Evolutionary conservation across 92 coral and sea anemone genomes (phyloP), one percentile per base, ranked within the genome.

Genomic region (Anthopleura xanthogrammica): DNA sequence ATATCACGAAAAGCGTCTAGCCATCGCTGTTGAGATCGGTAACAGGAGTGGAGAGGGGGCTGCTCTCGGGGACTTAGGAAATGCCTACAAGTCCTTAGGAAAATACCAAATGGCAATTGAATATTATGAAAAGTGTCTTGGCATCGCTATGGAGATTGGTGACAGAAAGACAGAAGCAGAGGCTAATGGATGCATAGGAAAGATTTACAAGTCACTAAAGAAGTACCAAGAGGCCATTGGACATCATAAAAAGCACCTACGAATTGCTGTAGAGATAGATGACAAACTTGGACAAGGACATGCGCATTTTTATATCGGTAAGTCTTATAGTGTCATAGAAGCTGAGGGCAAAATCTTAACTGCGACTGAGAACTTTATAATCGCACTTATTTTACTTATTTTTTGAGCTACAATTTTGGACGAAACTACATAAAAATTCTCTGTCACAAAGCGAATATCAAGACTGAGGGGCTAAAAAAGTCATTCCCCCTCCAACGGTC

Each of bases 101-200:
- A 82, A 72, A 68, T 82, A 72, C 43, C 52, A 82, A 0, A 72
- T 50, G 24, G 79, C 79, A 24, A 71, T 82, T 11, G 66, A 55
- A 73, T 71, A 14, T 17, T 29, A 82, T 48, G 70, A 82, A 57
- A 52, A 72, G 55, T 42, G 16, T 56, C 70, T 52, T 12, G 23
- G 8, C 23, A 48, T 72, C 5, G 76, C 85, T 39, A 42, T 16
- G n/a, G 85, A 82, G 55, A 73, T 36, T 60, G 79, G 72, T 65
- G 70, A 82, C 85, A 82, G n/a, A 57, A 13, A 71, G 12, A 55
- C 7, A 36, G 78, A 82, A 54, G 43, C 64, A 71, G 57, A 6
- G 12, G 72, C 79, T 19, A 60, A 19, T 60, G 68, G 68, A 60
- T 3, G 68, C 68, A 60, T 60, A 60, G 29, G 29, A 60, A 60